Base-by-base conservation (phyloP, 2,888 invertebrate genomes). In the Flexamia atlantica region DNA sequence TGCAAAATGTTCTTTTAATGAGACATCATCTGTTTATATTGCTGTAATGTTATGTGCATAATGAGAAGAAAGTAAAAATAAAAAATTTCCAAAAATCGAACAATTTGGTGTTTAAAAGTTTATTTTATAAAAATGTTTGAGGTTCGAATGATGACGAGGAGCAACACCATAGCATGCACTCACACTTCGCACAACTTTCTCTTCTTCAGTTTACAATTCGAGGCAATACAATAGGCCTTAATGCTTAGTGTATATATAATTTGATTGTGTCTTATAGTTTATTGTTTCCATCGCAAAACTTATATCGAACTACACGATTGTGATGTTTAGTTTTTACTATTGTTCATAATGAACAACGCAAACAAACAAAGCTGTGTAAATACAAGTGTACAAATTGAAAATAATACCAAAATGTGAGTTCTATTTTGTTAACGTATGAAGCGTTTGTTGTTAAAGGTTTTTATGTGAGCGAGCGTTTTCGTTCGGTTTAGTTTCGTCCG, bases 391-490 rank as follows among this genome's bases (percentile, higher is more conserved):
- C 57, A 79, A 79, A 79, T 36, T 79, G 79, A 53, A 76, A 28
- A 76, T 76, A 76, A 50, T 76, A 76, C 76, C 42, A 76, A 57
- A 79, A 79, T 79, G 57, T 50, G 79, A 53, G 57, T 79, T 79
- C 50, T 79, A 79, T 79, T 79, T 79, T 79, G 79, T 79, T 79
- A 79, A 79, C 42, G 23, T 50, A 79, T 53, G 36, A 79, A 50
- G 57, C 57, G 79, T 79, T 79, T 79, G 79, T 79, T 79, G 79
- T 79, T 79, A 57, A 76, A 57, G 79, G 57, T 79, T 50, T 79
- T 53, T 79, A 79, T 57, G 79, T 79, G 79, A 79, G 57, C 57
- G 25, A 79, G 57, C n/a, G 30, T 36, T 68, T 72, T 23, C 5
- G 40, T 68, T 68, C 25, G 32, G n/a, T 40, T 64, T 23, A 1